Conservation (phyloP, 2,888 invertebrate species). For the Diaphora mendica region DNA sequence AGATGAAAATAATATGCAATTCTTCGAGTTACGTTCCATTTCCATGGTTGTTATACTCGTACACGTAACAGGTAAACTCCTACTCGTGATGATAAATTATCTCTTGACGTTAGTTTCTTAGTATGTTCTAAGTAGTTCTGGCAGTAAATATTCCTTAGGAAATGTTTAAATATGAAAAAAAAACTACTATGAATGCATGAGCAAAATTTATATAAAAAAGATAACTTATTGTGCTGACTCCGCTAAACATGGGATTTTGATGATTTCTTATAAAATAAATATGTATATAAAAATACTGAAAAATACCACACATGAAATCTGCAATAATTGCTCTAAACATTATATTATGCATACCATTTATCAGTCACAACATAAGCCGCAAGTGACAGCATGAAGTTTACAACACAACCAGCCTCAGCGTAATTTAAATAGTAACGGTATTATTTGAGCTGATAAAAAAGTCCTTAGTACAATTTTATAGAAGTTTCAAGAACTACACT, state of each 20-base stretch:
- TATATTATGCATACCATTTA: neutral
- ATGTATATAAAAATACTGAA: neutral
- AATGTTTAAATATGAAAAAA: neutral
- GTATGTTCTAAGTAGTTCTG: neutral
- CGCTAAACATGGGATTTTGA: neutral
- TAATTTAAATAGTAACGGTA: conserved; percentile 5
- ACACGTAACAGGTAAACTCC: conserved; percentile 2
- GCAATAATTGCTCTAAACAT: neutral
- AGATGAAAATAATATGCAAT: conserved; percentile 30
- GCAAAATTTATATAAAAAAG: neutral
- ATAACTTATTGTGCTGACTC: neutral
- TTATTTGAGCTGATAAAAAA: conserved; percentile 22
- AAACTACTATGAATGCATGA: neutral
- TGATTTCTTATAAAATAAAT: neutral
- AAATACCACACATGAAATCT: no score
- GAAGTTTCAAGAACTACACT: neutral
- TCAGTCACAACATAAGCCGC: neutral
- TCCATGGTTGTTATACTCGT: conserved; percentile 33
- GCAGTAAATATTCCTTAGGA: neutral
- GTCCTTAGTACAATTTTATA: neutral
- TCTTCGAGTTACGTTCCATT: conserved; percentile 31
- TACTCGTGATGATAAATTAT: neutral
- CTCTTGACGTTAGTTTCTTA: neutral
- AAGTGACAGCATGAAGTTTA: neutral
- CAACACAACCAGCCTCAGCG: neutral